A percentile compares a stretch with the other conserved stretches of the same genome.
Evolutionary conservation across 2,888 invertebrate genomes (phyloP).

Genomic region (Hydropsyche betteni): DNA sequence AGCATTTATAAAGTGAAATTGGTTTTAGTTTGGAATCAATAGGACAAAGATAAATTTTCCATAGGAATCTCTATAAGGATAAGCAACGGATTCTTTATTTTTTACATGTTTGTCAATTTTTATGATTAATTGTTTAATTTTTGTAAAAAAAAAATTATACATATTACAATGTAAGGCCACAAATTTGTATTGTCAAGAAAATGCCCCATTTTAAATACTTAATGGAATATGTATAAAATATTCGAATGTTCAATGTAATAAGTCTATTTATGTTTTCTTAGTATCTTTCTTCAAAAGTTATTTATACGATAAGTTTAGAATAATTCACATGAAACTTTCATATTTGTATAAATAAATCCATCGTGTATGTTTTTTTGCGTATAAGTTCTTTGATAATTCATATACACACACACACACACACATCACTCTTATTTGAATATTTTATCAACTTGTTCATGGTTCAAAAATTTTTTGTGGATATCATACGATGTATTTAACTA

Average conservation of each 20-base stretch:
- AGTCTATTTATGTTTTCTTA: conserved; percentile 22
- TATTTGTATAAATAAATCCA: conserved; percentile 5
- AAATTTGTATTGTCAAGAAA: neutral
- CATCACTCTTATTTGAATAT: conserved; percentile 16
- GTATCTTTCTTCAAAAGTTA: conserved; percentile 17
- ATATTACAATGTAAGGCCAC: conserved; percentile 11
- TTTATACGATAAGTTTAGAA: conserved; percentile 25
- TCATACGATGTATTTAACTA: conserved; percentile 12
- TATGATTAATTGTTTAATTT: too few relatives aligned
- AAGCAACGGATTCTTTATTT: too few relatives aligned
- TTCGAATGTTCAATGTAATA: conserved; percentile 22
- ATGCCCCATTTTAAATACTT: too few relatives aligned
- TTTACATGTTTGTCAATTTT: too few relatives aligned
- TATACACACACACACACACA: conserved; percentile 1
- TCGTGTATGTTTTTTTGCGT: conserved; percentile 3
- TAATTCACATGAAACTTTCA: conserved; percentile 14
- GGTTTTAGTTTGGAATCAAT: conserved; percentile 4
- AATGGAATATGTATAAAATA: conserved; percentile 13
- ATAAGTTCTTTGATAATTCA: conserved; percentile 8
- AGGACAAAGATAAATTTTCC: neutral
- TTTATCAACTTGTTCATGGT: conserved; percentile 12
- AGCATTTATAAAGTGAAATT: conserved; percentile 19
- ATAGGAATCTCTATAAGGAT: conserved; percentile 13
- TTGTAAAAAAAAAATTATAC: too few relatives aligned
- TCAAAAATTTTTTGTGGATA: conserved; percentile 1